Evolutionary conservation across 2,113 vertebrate species (phyloP).

Genomic region (Sylvia atricapilla): DNA sequence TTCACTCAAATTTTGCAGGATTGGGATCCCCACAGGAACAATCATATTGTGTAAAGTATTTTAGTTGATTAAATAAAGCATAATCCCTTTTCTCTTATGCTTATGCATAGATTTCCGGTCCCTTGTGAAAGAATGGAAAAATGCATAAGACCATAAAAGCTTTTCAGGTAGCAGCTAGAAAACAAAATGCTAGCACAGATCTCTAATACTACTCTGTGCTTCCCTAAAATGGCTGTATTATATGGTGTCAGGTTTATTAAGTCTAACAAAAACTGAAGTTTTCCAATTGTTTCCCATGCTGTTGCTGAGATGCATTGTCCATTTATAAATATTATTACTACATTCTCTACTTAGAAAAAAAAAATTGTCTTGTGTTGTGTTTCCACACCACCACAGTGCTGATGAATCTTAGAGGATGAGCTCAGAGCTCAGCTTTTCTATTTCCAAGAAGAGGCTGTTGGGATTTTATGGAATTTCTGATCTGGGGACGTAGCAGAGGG

Average conservation of each 20-base stretch:
- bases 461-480: constrained; percentile 7
- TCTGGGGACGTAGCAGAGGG: neutral
- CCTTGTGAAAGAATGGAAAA: neutral
- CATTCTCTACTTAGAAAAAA: neutral
- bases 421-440: neutral
- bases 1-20: neutral
- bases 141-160: neutral
- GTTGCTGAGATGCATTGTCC: neutral
- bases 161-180: neutral
- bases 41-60: neutral
- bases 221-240: neutral
- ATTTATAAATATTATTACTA: neutral
- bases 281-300: neutral
- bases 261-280: neutral
- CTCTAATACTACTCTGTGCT: neutral
- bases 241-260: neutral
- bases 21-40: neutral
- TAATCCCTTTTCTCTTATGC: neutral
- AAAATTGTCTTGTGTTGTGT: neutral
- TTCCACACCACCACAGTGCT: neutral
- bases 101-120: neutral
- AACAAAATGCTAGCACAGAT: neutral
- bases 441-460: neutral
- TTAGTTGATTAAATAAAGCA: neutral
- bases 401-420: constrained; percentile 11